A percentile compares a stretch with the other conserved stretches of the same genome.
phyloP scores from a whole-genome alignment of 2,113 vertebrate species.

The Corythornis vintsioides region DNA sequence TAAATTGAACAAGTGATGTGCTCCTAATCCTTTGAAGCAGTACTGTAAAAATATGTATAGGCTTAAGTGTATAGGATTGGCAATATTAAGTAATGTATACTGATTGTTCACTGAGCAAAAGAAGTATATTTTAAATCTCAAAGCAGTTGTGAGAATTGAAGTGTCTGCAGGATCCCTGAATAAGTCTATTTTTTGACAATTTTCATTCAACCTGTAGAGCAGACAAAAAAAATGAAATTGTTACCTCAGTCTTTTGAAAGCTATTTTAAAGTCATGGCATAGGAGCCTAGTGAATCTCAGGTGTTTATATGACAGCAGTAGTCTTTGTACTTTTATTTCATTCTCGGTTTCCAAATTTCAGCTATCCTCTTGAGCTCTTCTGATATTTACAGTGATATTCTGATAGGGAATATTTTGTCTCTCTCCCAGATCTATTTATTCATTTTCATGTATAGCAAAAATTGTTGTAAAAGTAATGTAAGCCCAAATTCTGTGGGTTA shows the following conservation, averaged over 20 bases:
- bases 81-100: neutral
- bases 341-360: conserved; percentile 1
- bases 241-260: conserved; percentile 1
- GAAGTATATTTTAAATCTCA: neutral
- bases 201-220: neutral
- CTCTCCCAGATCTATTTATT: neutral
- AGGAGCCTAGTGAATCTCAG: neutral
- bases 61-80: neutral
- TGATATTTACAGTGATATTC: conserved; percentile 16
- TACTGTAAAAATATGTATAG: neutral
- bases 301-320: neutral
- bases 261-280: neutral
- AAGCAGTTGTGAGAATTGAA: neutral
- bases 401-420: neutral
- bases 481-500: neutral
- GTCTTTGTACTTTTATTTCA: neutral
- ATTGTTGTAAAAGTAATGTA: neutral
- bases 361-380: neutral
- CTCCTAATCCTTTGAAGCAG: neutral
- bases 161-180: neutral
- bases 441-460: neutral
- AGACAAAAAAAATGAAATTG: neutral
- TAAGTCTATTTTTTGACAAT: neutral
- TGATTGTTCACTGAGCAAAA: neutral
- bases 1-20: neutral